Conservation (phyloP, 53 echinoderm and acorn worm species). For the Henricia sp. region DNA sequence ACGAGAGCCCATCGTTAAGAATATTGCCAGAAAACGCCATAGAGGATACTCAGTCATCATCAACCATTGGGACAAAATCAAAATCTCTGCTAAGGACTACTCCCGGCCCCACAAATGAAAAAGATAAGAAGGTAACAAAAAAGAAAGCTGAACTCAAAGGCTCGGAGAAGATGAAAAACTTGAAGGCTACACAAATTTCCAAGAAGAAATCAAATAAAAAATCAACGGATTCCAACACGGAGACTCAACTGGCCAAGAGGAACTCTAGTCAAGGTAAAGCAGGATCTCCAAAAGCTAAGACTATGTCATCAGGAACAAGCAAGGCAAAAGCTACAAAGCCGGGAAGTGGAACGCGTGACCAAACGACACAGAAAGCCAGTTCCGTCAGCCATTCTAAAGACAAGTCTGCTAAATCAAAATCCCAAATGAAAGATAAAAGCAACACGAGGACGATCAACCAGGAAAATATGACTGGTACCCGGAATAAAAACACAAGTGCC, state of each 20-base stretch:
- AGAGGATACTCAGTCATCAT: no score
- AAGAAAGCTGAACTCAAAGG: neutral
- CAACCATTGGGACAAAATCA: no score
- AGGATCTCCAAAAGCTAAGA: neutral
- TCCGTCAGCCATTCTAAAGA: neutral
- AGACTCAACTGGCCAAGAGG: neutral
- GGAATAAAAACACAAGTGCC: neutral
- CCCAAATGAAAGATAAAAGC: neutral
- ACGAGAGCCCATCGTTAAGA: no score
- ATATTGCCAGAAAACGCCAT: no score
- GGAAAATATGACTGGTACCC: constrained; percentile 22
- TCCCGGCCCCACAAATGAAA: no score
- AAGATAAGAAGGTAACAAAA: neutral
- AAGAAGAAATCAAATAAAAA: constrained; percentile 29
- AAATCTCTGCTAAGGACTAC: no score
- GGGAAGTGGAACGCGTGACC: constrained; percentile 13
- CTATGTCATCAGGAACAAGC: no score
- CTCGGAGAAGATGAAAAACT: neutral
- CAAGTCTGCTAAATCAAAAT: neutral
- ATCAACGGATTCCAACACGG: neutral
- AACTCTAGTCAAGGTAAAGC: constrained; percentile 1
- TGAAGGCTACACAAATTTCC: neutral
- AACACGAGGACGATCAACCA: neutral
- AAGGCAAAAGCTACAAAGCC: neutral
- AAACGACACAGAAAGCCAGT: neutral